Conservation (phyloP, 2,888 invertebrate species). For the Bombylius major region DNA sequence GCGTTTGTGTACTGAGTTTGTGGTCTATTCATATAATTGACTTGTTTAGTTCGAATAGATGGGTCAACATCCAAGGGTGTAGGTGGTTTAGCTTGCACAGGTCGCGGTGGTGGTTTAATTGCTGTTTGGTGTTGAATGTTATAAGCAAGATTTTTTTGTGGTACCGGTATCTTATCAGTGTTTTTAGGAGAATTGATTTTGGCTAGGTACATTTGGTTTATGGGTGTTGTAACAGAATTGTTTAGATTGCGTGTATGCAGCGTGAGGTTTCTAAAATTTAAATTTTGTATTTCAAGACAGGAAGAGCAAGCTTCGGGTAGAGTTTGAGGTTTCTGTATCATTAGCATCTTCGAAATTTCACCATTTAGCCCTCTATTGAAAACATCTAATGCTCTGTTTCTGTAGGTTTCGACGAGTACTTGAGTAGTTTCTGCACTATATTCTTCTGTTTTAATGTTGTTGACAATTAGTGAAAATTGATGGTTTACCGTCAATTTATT, state of each 20-base stretch:
- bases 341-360: slow-evolving; percentile 8
- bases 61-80: background rate
- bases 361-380: slow-evolving; percentile 2
- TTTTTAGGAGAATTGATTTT: background rate
- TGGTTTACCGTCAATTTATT: slow-evolving; percentile 10
- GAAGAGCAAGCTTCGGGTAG: slow-evolving; percentile 12
- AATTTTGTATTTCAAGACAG: slow-evolving; percentile 6
- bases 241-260: background rate
- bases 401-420: slow-evolving; percentile 6
- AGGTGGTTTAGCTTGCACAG: background rate
- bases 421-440: slow-evolving; percentile 8
- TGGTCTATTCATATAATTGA: background rate
- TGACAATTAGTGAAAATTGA: slow-evolving; percentile 14
- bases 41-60: background rate
- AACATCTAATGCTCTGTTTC: background rate
- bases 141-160: background rate
- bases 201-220: background rate
- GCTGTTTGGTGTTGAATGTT: slow-evolving; percentile 2
- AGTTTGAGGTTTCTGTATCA: slow-evolving; percentile 8
- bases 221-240: background rate
- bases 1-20: background rate
- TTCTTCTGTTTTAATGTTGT: slow-evolving; percentile 13
- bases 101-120: background rate
- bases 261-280: background rate
- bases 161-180: background rate